A percentile compares a stretch with the other conserved stretches of the same genome.
Conservation (phyloP, 1,140 invertebrate species). For the Diorhabda carinulata region DNA sequence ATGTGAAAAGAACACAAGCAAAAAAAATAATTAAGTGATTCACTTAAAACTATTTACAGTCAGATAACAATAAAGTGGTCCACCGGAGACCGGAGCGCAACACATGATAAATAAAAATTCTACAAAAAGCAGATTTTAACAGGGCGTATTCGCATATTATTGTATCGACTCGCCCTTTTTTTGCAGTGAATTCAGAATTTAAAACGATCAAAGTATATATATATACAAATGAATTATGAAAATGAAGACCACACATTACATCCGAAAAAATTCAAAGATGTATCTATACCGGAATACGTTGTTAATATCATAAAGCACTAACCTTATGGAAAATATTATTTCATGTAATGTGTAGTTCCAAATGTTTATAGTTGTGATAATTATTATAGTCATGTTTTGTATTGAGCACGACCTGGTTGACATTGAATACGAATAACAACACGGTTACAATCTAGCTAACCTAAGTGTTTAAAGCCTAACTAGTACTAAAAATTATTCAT, state of each 20-base stretch:
- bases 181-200: not conserved
- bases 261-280: no score
- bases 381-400: slow-evolving; percentile 46
- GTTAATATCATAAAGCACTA: no score
- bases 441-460: slow-evolving; percentile 50
- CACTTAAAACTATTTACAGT: slow-evolving; percentile 50
- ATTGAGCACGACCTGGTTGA: slow-evolving; percentile 48
- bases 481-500: slow-evolving; percentile 45
- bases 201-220: slow-evolving; percentile 16
- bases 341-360: slow-evolving; percentile 26
- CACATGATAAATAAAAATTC: slow-evolving; percentile 43
- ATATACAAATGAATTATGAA: slow-evolving; percentile 15
- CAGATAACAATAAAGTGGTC: slow-evolving; percentile 47
- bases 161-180: not conserved
- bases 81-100: slow-evolving; percentile 45
- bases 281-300: no score
- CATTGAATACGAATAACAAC: slow-evolving; percentile 49
- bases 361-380: slow-evolving; percentile 45
- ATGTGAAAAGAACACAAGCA: slow-evolving; percentile 48
- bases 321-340: no score
- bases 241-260: not conserved
- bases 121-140: slow-evolving; percentile 44
- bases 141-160: slow-evolving; percentile 14
- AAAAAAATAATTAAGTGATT: slow-evolving; percentile 47
- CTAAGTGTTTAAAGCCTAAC: slow-evolving; percentile 49